Base-by-base conservation (phyloP, 2,113 vertebrate species). In the Calyptomena viridis region DNA sequence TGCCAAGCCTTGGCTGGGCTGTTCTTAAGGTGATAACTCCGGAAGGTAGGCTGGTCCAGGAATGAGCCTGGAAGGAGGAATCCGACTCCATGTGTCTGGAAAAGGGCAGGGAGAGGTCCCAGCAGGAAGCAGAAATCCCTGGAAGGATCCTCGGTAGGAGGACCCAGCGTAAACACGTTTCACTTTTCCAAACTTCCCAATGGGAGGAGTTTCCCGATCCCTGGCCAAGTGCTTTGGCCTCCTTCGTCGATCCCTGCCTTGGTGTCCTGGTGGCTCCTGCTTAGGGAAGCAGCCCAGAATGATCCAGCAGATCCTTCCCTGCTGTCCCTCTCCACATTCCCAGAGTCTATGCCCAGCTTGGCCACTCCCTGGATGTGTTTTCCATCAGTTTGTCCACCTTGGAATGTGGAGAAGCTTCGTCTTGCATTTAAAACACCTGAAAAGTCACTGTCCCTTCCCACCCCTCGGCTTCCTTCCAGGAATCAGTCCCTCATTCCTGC, bases 271-370 rank as follows among this genome's bases (percentile, higher is more conserved):
- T 52, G 55, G 50, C 74, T 76, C 62, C 56, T 10, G 25, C 62
- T 33, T 20, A 11, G 67, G 42, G 35, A 25, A 67, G 37, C 80
- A 92, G 63, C 87, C 68, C 69, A 73, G 47, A 46, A 31, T 16
- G 68, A 39, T 85, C 50, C 86, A 52, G 2, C n/a, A 49, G 74
- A 11, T 22, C 12, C 67, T 89, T 60, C 42, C 39, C 49, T 33
- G 73, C 33, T 9, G 0, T 49, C 46, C 39, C 35, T 19, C 35
- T 76, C 39, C 0, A 0, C 4, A 9, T 55, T 80, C 39, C 39
- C 58, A 3, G 5, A 11, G 39, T 30, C 40, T 47, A 14, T 22
- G 21, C 35, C 55, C 3, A 8, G 4, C 50, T 37, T 67, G 15
- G 27, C 11, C n/a, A 3, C 63, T 19, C 59, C 71, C 30, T 78